Base-by-base conservation (phyloP, 2,888 invertebrate genomes). In the Marasmarcha lunaedactyla region DNA sequence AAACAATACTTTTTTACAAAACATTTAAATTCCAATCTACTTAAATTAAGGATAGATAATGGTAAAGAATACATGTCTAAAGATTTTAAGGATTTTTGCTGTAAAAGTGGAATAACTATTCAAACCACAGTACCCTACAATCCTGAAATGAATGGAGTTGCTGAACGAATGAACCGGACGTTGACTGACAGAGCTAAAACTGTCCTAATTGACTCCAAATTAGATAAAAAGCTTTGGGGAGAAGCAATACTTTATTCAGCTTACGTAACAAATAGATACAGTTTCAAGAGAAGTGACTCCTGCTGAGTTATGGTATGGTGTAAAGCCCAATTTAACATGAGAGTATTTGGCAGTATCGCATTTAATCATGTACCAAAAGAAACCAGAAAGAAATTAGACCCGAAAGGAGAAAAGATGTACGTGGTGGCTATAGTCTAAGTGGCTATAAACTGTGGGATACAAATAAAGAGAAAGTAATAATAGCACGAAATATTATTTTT, bases 141-240 rank as follows among this genome's bases (percentile, higher is more conserved):
- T 27, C 47, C 50, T 1, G 37, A 48, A 26, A 39, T 42, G 40
- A 50, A 48, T 37, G 46, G 42, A 10, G 40, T 42, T 1, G 43
- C 46, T 7, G 50, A 48, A 39, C 2, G 44, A 2, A 42, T 47
- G 45, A 48, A 48, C 15, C 10, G 47, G 7, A 49, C 46, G 2
- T n/a, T 49, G 10, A 25, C 41, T 2, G 48, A 49, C 0, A 49
- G 44, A 34, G 41, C 45, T 0, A 40, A 47, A 14, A 41, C 47
- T 7, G 25, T 46, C 2, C 35, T 50, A 35, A 3, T 41, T 12
- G 44, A 50, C 1, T 46, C 47, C 37, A 36, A 39, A n/a, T 25
- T 47, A 38, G 14, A 26, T 6, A 40, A 39, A 30, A 42, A 15
- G 12, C 15, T 39, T 20, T 42, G 42, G 42, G 35, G 38, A 27